These are phyloP conservation scores for Eucera pruinosa DNA, from an alignment of 2,888 invertebrate genomes.

Conservation along the genomic window DNA sequence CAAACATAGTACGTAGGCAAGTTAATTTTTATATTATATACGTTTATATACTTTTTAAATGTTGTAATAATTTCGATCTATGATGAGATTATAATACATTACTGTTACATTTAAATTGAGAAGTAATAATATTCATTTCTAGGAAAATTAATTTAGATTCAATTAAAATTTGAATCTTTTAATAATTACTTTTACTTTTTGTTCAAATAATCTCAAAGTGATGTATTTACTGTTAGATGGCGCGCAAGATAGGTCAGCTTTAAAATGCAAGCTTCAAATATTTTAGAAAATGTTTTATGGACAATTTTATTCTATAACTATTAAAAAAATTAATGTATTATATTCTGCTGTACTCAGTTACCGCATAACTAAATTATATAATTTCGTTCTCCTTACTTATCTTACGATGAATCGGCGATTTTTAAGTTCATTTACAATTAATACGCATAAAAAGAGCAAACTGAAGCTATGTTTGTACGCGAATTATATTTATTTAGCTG, in stretches of 20 bases:
- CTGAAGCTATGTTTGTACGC: too few relatives aligned
- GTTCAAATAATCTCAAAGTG: slow-evolving; percentile 1
- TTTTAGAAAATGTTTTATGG: neutral
- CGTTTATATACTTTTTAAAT: neutral
- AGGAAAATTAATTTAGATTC: neutral
- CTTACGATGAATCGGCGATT: neutral
- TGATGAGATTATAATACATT: neutral
- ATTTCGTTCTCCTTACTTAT: neutral
- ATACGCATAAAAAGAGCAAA: neutral
- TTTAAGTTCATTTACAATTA: neutral
- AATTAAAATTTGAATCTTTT: neutral
- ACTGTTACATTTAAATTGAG: neutral
- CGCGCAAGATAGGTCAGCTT: neutral
- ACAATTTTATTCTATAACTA: neutral
- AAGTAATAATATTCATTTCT: neutral
- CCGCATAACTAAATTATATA: neutral
- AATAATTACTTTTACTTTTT: neutral
- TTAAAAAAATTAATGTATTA: neutral
- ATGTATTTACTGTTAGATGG: neutral
- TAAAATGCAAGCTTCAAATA: neutral
- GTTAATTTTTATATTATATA: neutral
- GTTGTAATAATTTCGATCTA: neutral
- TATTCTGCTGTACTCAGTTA: neutral
- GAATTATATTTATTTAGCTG: too few relatives aligned
- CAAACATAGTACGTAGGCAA: neutral